phyloP scores from a whole-genome alignment of 1,140 invertebrate species.

The Cryptotermes secundus region DNA sequence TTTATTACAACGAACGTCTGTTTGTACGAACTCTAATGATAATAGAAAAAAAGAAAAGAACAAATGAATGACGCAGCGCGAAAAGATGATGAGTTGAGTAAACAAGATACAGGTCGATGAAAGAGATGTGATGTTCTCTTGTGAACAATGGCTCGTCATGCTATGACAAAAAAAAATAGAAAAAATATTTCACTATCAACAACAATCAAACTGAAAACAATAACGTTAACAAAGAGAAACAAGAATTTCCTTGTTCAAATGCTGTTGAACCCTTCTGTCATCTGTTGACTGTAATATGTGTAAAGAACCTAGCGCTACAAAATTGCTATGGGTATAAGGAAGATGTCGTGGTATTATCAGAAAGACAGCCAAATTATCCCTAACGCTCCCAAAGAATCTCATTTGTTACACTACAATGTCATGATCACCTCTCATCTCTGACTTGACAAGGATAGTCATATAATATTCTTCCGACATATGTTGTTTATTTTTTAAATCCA shows the following conservation, averaged over 20 bases:
- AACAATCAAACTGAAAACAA: background rate
- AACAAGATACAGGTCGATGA: background rate
- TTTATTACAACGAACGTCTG: background rate
- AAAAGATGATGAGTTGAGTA: constrained; percentile 1
- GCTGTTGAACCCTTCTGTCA: background rate
- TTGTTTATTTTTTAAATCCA: background rate
- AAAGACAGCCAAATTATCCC: constrained; percentile 3
- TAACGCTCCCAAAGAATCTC: background rate
- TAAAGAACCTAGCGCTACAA: background rate
- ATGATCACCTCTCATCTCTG: background rate
- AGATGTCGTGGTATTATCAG: background rate
- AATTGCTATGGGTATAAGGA: background rate
- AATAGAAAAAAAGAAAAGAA: background rate
- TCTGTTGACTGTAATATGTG: background rate
- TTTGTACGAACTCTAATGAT: background rate
- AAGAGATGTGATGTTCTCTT: background rate
- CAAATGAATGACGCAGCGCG: constrained; percentile 3
- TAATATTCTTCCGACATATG: background rate
- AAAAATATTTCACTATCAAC: background rate
- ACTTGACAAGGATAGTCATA: background rate
- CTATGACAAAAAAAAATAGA: background rate
- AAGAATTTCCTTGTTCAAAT: background rate
- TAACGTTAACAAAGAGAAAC: background rate
- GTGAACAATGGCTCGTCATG: constrained; percentile 3
- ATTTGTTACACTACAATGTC: background rate